These are phyloP conservation scores for Aldabrachelys gigantea DNA, from an alignment of 2,113 vertebrate species.

Conservation along the genomic window DNA sequence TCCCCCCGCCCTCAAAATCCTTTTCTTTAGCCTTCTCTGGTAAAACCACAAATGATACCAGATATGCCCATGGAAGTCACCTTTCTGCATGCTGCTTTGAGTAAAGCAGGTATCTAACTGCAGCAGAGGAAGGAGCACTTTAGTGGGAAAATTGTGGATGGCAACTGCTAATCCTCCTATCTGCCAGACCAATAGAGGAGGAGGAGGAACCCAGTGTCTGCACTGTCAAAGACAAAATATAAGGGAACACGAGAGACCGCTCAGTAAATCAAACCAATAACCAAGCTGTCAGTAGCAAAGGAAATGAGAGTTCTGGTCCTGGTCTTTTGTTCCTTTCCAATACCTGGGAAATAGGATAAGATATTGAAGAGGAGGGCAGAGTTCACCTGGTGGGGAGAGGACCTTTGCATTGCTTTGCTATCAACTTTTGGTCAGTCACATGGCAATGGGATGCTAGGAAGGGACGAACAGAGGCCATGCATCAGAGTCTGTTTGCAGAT, in stretches of 20 bases:
- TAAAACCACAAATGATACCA: background rate
- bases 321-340: background rate
- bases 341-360: background rate
- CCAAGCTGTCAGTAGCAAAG: background rate
- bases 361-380: background rate
- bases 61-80: background rate
- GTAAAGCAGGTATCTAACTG: background rate
- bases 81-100: background rate
- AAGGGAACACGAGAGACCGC: background rate
- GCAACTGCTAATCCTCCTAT: background rate
- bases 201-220: background rate
- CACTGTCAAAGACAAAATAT: background rate
- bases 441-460: background rate
- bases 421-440: background rate
- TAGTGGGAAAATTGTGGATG: fast-evolving
- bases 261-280: background rate
- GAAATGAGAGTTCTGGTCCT: background rate
- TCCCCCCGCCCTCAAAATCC: background rate
- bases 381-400: background rate
- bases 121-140: background rate
- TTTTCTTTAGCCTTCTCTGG: background rate
- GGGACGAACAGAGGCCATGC: background rate
- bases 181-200: background rate
- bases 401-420: background rate
- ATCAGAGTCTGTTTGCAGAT: background rate